phyloP scores from a whole-genome alignment of 2,888 invertebrate genomes.

The Apantesis nais region DNA sequence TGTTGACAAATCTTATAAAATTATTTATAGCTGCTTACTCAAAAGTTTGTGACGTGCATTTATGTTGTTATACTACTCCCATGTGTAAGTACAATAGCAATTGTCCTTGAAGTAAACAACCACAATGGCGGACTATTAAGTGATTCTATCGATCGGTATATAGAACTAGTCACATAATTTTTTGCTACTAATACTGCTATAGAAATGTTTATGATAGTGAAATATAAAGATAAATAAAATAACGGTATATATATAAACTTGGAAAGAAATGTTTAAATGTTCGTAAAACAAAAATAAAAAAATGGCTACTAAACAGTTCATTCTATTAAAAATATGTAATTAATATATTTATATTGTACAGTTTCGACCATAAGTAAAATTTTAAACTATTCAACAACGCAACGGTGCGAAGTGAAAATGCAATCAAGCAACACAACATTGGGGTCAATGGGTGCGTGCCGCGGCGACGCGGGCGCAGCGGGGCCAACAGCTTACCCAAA shows the following conservation, averaged over 20 bases:
- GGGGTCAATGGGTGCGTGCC: slow-evolving; percentile 68
- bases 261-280: slow-evolving; percentile 15
- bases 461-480: slow-evolving; percentile 11
- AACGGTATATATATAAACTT: slow-evolving; percentile 22
- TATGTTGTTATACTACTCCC: slow-evolving; percentile 30
- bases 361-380: slow-evolving; percentile 31
- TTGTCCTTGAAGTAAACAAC: slow-evolving; percentile 53
- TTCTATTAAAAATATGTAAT: slow-evolving; percentile 19
- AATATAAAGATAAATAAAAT: slow-evolving; percentile 3
- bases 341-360: slow-evolving; percentile 36
- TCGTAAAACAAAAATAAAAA: slow-evolving; percentile 27
- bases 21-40: slow-evolving; percentile 14
- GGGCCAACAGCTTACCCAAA: slow-evolving; percentile 41
- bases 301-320: slow-evolving; percentile 22
- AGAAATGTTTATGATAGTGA: neutral
- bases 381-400: slow-evolving; percentile 43
- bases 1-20: slow-evolving; percentile 3
- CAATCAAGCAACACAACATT: slow-evolving; percentile 63
- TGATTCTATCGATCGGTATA: slow-evolving; percentile 42
- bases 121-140: slow-evolving; percentile 48
- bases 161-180: slow-evolving; percentile 10
- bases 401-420: slow-evolving; percentile 67
- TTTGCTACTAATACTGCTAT: neutral
- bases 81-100: slow-evolving; percentile 41
- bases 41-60: slow-evolving; percentile 29